Conservation (phyloP, 2,888 invertebrate species). For the Catotricha subobsoleta region DNA sequence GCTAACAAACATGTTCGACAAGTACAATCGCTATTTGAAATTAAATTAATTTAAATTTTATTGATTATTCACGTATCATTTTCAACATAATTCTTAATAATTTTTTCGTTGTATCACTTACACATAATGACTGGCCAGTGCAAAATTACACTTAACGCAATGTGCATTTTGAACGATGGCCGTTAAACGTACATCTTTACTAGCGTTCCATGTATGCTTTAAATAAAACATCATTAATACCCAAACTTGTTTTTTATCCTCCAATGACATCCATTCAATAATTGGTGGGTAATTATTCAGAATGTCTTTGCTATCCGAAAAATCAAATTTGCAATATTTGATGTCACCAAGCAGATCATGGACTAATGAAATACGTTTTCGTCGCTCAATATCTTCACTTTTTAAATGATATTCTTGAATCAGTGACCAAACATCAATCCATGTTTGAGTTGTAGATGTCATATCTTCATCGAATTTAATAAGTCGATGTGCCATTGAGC, state of each 20-base stretch:
- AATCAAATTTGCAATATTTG: background rate
- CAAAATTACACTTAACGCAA: constrained; percentile 23
- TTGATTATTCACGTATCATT: background rate
- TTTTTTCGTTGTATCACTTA: constrained; percentile 14
- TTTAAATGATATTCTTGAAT: constrained; percentile 26
- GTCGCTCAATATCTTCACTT: constrained; percentile 22
- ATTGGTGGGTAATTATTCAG: background rate
- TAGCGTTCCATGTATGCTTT: constrained; percentile 23
- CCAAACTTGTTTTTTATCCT: constrained; percentile 26
- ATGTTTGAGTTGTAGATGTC: constrained; percentile 34
- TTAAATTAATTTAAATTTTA: background rate
- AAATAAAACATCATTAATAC: constrained; percentile 26
- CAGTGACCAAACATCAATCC: constrained; percentile 33
- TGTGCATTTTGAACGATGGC: constrained; percentile 22
- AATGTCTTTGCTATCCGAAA: background rate
- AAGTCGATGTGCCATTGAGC: constrained; percentile 31
- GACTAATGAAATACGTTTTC: constrained; percentile 22
- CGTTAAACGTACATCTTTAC: constrained; percentile 23
- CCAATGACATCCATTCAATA: constrained; percentile 23
- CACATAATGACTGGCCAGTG: constrained; percentile 25
- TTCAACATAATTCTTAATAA: background rate
- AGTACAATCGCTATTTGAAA: constrained; percentile 21
- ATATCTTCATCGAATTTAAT: constrained; percentile 41
- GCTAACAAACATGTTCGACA: constrained; percentile 28
- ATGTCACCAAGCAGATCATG: constrained; percentile 10